These are phyloP conservation scores for Trichopoda pennipes DNA, from an alignment of 2,888 invertebrate species.

Conservation along the genomic window DNA sequence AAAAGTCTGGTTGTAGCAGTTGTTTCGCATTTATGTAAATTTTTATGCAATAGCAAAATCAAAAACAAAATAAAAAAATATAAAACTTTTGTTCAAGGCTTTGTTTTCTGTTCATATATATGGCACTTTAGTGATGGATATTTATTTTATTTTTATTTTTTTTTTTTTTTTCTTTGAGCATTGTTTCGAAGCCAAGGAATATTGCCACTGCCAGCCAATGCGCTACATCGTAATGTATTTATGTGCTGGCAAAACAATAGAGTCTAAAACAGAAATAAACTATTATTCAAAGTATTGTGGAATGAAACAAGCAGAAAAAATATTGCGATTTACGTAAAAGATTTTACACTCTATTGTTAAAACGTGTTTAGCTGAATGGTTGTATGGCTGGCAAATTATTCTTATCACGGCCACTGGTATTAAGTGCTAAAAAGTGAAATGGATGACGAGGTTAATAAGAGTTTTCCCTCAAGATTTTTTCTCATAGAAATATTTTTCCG, in stretches of 20 bases:
- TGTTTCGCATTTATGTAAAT: constrained; percentile 24
- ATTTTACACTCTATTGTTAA: constrained; percentile 63
- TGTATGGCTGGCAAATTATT: constrained; percentile 44
- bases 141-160: constrained; percentile 17
- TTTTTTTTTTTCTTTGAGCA: not conserved
- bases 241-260: constrained; percentile 53
- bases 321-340: constrained; percentile 58
- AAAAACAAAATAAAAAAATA: not conserved
- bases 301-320: not conserved
- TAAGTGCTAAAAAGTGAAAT: constrained; percentile 54
- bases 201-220: constrained; percentile 11
- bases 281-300: constrained; percentile 51
- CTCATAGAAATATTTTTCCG: not conserved
- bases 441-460: constrained; percentile 52
- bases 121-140: constrained; percentile 51
- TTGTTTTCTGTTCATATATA: constrained; percentile 31
- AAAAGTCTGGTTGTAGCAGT: constrained; percentile 16
- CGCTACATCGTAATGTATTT: constrained; percentile 13
- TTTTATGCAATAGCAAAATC: constrained; percentile 17
- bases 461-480: constrained; percentile 43
- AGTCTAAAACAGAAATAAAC: constrained; percentile 64
- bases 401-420: constrained; percentile 62
- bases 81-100: constrained; percentile 50
- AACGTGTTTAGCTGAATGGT: constrained; percentile 42
- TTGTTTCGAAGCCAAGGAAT: no score